A percentile compares a stretch with the other conserved stretches of the same genome.
Conservation (phyloP, 2,888 invertebrate genomes). For the Therioaphis trifolii region DNA sequence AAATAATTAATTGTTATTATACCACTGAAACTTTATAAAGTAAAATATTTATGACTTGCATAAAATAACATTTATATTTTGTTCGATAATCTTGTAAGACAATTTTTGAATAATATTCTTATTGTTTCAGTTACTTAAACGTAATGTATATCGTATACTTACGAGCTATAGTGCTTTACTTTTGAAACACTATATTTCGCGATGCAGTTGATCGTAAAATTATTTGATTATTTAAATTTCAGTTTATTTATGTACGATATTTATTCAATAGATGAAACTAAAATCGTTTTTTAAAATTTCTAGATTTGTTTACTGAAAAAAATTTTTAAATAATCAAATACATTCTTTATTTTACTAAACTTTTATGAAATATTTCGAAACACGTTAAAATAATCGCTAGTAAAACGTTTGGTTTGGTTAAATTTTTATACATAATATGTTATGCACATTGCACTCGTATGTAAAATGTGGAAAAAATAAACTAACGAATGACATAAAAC, state of each 20-base stretch:
- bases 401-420: background rate
- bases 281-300: too few relatives aligned
- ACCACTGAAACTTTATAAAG: background rate
- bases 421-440: background rate
- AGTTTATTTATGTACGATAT: background rate
- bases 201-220: background rate
- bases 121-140: too few relatives aligned
- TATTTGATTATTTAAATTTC: constrained; percentile 32
- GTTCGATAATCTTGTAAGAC: background rate
- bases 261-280: background rate
- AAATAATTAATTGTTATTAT: background rate
- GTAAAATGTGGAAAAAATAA: background rate
- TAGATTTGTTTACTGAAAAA: too few relatives aligned
- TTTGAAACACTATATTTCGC: background rate
- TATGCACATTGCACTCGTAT: background rate
- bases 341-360: constrained; percentile 10
- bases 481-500: background rate
- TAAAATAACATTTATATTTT: background rate
- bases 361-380: constrained; percentile 33
- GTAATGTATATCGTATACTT: too few relatives aligned
- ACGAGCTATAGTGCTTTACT: too few relatives aligned
- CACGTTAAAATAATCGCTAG: background rate
- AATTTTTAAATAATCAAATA: background rate
- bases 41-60: background rate
- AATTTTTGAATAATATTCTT: background rate